phyloP scores from a whole-genome alignment of 2,888 invertebrate genomes.

The Drepanosiphum platanoidis region DNA sequence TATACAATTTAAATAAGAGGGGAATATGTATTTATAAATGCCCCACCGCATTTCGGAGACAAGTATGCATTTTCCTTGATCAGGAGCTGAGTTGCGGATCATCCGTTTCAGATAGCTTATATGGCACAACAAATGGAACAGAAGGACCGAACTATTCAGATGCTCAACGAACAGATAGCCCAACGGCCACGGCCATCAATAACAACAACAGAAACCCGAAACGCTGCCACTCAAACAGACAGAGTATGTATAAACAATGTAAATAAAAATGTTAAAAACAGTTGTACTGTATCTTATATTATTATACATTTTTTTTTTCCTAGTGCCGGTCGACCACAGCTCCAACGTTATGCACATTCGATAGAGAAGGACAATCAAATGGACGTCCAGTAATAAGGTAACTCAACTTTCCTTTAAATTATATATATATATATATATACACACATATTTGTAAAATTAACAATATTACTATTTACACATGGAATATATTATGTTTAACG shows the following conservation, averaged over 20 bases:
- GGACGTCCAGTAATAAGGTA: conserved; percentile 61
- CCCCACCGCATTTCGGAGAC: conserved; percentile 45
- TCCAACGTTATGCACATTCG: conserved; percentile 62
- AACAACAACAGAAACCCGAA: conserved; percentile 68
- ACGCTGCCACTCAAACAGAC: conserved; percentile 88
- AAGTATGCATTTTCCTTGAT: conserved; percentile 59
- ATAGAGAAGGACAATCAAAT: conserved; percentile 55
- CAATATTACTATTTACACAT: conserved; percentile 13
- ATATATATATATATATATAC: too few species aligned
- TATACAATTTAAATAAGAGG: conserved; percentile 47
- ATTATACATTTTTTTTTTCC: conserved; percentile 21
- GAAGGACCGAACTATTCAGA: conserved; percentile 82
- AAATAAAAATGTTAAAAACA: background rate
- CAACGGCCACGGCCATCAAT: conserved; percentile 42
- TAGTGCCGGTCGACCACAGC: conserved; percentile 56
- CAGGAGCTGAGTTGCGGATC: conserved; percentile 60
- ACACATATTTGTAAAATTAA: conserved; percentile 54
- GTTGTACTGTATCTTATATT: background rate
- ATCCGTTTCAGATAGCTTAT: conserved; percentile 59
- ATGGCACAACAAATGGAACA: conserved; percentile 84
- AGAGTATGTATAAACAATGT: conserved; percentile 72
- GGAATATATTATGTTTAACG: conserved; percentile 46
- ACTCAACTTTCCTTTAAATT: background rate
- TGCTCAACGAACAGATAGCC: conserved; percentile 81
- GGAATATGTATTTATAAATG: conserved; percentile 31